Base-by-base conservation (phyloP, 2,888 invertebrate genomes). In the Dryocosmus kuriphilus region DNA sequence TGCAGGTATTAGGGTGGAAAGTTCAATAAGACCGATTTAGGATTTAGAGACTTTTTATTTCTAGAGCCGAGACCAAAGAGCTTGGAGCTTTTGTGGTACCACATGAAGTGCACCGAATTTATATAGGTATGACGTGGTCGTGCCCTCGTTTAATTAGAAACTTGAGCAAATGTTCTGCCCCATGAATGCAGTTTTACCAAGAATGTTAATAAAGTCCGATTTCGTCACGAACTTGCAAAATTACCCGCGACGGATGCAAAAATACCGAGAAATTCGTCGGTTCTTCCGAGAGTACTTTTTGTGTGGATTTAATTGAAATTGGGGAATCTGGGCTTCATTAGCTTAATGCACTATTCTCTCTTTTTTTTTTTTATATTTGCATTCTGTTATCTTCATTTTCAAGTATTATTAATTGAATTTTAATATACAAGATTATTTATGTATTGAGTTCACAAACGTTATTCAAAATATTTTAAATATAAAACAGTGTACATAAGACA, bases 241-340 rank as follows among this genome's bases (percentile, higher is more conserved):
- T 74, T 61, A 60, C 38, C 74, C 74, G 35, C 60, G 38, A 57
- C 74, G 74, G 74, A 61, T 61, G 60, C 60, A 74, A 74, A 74
- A 60, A 57, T 57, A 19, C 19, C 8, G 24, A 8, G 27, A 74
- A 35, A 32, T 60, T 22, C 60, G 19, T 11, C 1, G 32, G 24
- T 9, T 11, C 57, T 16, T 35, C 8, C 3, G 38, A 41, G 46
- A 71, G n/a, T 71, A 30, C 11, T 57, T 30, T 51, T 71, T 71
- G 30, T 51, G 30, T 27, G 30, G 32, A 30, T 71, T 71, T 71
- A 51, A 71, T 71, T 71, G 30, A 71, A 71, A 71, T 51, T 51
- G n/a, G 51, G 9, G 1, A 67, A 67, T 46, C 4, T 46, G 51
- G 19, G 51, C 51, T 51, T 51, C 51, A n/a, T 9, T 51, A 19